phyloP scores from a whole-genome alignment of 2,113 vertebrate species.

The Poeciliopsis retropinna region DNA sequence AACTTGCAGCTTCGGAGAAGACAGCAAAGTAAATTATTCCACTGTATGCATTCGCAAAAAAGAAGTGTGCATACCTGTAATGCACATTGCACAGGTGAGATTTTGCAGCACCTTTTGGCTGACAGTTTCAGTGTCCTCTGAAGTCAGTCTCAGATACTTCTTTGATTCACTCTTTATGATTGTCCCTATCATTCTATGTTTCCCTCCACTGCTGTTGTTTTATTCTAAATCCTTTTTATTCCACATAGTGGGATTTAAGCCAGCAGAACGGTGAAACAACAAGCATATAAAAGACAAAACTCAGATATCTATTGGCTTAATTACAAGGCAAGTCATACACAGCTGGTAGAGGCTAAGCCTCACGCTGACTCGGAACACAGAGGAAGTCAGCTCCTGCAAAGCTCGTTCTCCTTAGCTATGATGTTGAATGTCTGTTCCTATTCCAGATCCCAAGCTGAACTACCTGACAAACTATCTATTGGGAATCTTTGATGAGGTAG shows the following conservation, averaged over 20 bases:
- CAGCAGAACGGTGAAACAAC: slow-evolving; percentile 34
- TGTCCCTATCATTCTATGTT: slow-evolving; percentile 55
- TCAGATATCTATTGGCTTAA: slow-evolving; percentile 36
- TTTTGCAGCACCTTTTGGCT: slow-evolving; percentile 21
- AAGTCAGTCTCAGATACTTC: slow-evolving; percentile 44
- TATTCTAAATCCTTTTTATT: slow-evolving; percentile 53
- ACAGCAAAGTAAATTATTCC: slow-evolving; percentile 32
- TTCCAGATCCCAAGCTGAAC: slow-evolving; percentile 35
- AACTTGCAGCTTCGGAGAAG: slow-evolving; percentile 72
- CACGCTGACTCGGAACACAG: slow-evolving; percentile 26
- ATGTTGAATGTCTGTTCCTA: slow-evolving; percentile 24
- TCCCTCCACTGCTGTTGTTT: slow-evolving; percentile 34
- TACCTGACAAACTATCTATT: slow-evolving; percentile 45
- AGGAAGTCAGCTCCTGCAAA: slow-evolving; percentile 28
- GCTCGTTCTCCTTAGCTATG: slow-evolving; percentile 36
- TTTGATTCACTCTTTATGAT: slow-evolving; percentile 48
- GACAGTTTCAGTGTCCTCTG: slow-evolving; percentile 35
- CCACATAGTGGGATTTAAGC: slow-evolving; percentile 44
- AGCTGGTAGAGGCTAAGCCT: slow-evolving; percentile 34
- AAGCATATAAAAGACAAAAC: slow-evolving; percentile 46
- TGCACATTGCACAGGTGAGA: slow-evolving; percentile 13
- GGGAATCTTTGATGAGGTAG: slow-evolving; percentile 47
- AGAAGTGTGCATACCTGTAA: background rate
- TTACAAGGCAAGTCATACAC: slow-evolving; percentile 35
- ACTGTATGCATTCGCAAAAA: background rate